Evolutionary conservation across 1,140 invertebrate species (phyloP), one percentile per base, ranked within the genome.

Genomic region (Drosophila kikkawai): DNA sequence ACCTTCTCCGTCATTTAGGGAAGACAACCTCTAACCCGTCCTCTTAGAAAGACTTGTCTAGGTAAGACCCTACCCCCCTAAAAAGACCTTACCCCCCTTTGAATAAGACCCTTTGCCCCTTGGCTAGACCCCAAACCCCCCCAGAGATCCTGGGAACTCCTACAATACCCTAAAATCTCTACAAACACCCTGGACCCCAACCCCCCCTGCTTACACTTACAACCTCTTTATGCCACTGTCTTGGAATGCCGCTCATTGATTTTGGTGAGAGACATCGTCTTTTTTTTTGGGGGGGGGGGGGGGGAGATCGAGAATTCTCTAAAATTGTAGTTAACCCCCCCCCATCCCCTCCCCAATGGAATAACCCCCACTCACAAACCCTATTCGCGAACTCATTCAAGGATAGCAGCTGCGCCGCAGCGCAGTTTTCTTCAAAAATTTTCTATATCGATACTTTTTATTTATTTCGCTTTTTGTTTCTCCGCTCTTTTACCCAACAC

Each of bases 401-500:
- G 55, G 61, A 57, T 67, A 51, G 74, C 75, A 76, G 73, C 74
- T 58, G 74, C 74, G 73, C 41, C 41, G 64, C 66, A 48, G 67
- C 67, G 67, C 67, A 79, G 73, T 81, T 82, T 81, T 82, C 74
- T 58, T 81, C 60, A 73, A 87, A 73, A 67, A 74, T 80, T 71
- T 79, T 79, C 63, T 82, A 86, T 76, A 80, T 83, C 74, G 76
- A 86, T 79, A 86, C 82, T 69, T 66, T 82, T 77, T 74, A 69
- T 73, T 87, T 82, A 73, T 80, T 83, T 77, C 61, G 58, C 45
- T 78, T 68, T 83, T 80, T 75, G 63, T 83, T 77, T 79, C 67
- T 58, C 48, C 63, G 61, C 65, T 68, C 41, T 63, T 42, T 36
- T 51, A 39, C 17, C 45, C 22, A 13, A 15, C 12, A 4, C 15